phyloP scores from a whole-genome alignment of 2,797 vertebrate species.

The Euthynnus affinis region DNA sequence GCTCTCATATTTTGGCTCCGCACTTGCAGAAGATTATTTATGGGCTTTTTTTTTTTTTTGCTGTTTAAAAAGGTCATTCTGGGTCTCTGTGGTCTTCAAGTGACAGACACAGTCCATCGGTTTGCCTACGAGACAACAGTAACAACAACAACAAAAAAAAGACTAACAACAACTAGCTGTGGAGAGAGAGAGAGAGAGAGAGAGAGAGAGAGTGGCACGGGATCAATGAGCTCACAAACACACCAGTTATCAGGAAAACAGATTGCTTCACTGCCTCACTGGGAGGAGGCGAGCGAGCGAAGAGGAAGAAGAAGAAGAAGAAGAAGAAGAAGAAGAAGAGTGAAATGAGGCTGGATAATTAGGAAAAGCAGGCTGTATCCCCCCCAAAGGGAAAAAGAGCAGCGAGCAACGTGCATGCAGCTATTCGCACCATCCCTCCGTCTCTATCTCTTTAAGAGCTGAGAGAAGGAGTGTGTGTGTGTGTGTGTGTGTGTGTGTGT shows the following conservation, averaged over 20 bases:
- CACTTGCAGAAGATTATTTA: not conserved
- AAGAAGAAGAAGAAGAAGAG: conserved; percentile 33
- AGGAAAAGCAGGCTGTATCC: conserved; percentile 78
- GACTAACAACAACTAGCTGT: conserved; percentile 40
- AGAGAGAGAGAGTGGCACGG: conserved; percentile 1
- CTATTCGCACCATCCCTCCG: conserved; percentile 75
- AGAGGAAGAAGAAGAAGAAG: conserved; percentile 31
- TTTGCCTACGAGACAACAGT: conserved; percentile 34
- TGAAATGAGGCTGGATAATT: conserved; percentile 81
- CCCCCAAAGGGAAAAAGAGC: conserved; percentile 68
- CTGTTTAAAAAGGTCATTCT: conserved; percentile 20
- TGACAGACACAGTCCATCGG: conserved; percentile 28
- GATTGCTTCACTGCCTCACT: conserved; percentile 72
- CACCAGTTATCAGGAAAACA: conserved; percentile 62
- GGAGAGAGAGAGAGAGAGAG: conserved; percentile 11
- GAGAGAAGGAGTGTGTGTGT: conserved; percentile 75
- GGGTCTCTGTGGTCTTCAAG: conserved; percentile 16
- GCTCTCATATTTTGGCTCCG: not conserved
- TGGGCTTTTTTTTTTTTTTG: not conserved
- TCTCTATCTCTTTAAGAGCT: conserved; percentile 94
- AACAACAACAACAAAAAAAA: not conserved
- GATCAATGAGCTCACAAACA: conserved; percentile 58
- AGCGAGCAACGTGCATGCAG: conserved; percentile 61
- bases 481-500: conserved; percentile 51
- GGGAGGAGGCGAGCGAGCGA: conserved; percentile 42